These are phyloP conservation scores for Dasypogon diadema DNA, from an alignment of 2,888 invertebrate species.

Conservation along the genomic window DNA sequence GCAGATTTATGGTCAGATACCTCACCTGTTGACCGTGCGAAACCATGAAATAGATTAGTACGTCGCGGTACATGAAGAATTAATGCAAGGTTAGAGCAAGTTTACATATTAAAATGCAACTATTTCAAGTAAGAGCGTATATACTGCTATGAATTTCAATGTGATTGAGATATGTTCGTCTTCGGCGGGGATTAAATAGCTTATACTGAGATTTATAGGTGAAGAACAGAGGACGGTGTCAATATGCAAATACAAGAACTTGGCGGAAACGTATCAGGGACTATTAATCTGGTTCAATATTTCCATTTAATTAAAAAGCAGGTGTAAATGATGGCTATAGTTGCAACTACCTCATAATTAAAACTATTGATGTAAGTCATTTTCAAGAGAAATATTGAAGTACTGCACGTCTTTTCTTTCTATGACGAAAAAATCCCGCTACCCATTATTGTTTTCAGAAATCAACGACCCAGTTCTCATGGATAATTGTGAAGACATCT, in stretches of 20 bases:
- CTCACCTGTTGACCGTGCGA: conserved; percentile 52
- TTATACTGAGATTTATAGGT: neutral
- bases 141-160: conserved; percentile 26
- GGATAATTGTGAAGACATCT: conserved; percentile 5
- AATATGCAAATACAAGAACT: conserved; percentile 4
- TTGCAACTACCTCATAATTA: too few species aligned
- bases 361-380: neutral
- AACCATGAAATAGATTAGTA: conserved; percentile 48
- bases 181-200: neutral
- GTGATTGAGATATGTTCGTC: conserved; percentile 27
- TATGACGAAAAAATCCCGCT: neutral
- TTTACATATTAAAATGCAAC: conserved; percentile 36
- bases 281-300: conserved; percentile 24
- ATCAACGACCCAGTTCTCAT: conserved; percentile 61
- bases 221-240: conserved; percentile 26
- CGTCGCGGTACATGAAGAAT: conserved; percentile 44
- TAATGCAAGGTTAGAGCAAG: conserved; percentile 48
- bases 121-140: conserved; percentile 34
- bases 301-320: neutral
- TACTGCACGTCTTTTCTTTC: too few species aligned
- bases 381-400: neutral
- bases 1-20: conserved; percentile 45
- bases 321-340: too few species aligned
- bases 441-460: conserved; percentile 60
- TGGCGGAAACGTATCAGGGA: conserved; percentile 41